phyloP scores from a whole-genome alignment of 2,113 vertebrate genomes.

The Oncorhynchus keta region DNA sequence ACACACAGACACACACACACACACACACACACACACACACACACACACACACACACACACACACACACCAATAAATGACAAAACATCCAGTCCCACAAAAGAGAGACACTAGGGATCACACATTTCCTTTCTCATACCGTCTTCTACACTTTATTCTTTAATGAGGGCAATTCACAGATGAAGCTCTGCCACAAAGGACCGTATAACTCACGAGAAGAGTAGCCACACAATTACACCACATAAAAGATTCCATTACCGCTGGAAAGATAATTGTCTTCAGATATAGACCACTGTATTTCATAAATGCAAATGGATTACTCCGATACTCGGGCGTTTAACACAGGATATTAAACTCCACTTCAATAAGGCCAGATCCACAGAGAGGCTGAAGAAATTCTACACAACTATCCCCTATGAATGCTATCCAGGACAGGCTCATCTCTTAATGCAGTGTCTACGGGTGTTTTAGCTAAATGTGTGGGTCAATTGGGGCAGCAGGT shows the following conservation, averaged over 20 bases:
- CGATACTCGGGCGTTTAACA: neutral
- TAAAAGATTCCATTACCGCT: slow-evolving; percentile 59
- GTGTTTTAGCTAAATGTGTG: too few relatives aligned
- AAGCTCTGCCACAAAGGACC: slow-evolving; percentile 30
- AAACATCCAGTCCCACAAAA: neutral
- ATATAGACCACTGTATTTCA: slow-evolving; percentile 32
- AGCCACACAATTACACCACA: slow-evolving; percentile 47
- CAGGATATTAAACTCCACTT: slow-evolving; percentile 45
- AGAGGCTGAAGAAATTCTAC: too few relatives aligned
- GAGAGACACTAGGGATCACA: neutral
- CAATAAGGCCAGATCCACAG: too few relatives aligned
- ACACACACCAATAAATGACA: too few relatives aligned
- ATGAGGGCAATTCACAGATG: slow-evolving; percentile 8
- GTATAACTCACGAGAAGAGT: slow-evolving; percentile 38
- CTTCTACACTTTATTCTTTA: slow-evolving; percentile 29
- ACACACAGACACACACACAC: too few relatives aligned
- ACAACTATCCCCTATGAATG: too few relatives aligned
- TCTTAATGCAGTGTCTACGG: neutral
- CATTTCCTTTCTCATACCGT: neutral
- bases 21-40: too few relatives aligned
- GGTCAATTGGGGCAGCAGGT: too few relatives aligned
- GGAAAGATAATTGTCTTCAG: slow-evolving; percentile 46
- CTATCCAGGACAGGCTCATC: neutral
- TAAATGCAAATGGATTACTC: slow-evolving; percentile 33
- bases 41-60: too few relatives aligned